phyloP scores from a whole-genome alignment of 2,888 invertebrate genomes.

The Drosophila meridionalis region DNA sequence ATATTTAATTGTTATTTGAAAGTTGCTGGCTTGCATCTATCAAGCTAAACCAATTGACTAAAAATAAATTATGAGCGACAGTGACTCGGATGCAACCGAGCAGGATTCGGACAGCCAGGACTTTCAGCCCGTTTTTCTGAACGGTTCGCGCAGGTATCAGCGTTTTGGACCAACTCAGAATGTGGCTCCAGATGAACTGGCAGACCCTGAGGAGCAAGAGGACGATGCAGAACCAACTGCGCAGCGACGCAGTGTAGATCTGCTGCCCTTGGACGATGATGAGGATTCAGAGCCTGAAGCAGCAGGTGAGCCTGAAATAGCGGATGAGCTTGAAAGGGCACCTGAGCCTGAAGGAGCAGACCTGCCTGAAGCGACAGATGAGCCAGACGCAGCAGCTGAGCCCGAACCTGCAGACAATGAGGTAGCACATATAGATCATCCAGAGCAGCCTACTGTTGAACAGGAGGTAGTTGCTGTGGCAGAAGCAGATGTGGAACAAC shows the following conservation, averaged over 20 bases:
- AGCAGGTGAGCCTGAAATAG: not conserved
- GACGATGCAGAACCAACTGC: not conserved
- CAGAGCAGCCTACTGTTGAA: not conserved
- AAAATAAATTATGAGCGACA: constrained; percentile 18
- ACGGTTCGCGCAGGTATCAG: not conserved
- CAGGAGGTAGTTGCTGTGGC: not conserved
- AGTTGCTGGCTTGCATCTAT: not conserved
- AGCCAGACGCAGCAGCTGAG: not conserved
- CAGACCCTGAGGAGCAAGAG: not conserved
- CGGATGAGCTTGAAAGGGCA: not conserved
- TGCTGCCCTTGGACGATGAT: not conserved
- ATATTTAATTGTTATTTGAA: not conserved
- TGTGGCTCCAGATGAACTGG: not conserved
- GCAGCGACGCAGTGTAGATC: constrained; percentile 11
- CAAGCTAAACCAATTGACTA: not conserved
- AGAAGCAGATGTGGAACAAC: constrained; percentile 12
- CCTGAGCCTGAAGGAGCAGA: not conserved
- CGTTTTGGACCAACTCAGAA: constrained; percentile 14
- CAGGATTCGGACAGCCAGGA: constrained; percentile 11
- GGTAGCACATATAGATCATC: not conserved
- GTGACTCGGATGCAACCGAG: constrained; percentile 15
- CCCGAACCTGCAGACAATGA: not conserved
- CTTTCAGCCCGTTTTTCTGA: constrained; percentile 4
- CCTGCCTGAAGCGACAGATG: not conserved
- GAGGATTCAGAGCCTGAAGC: not conserved